phyloP scores from a whole-genome alignment of 2,797 vertebrate species.

The Adrianichthys oophorus region DNA sequence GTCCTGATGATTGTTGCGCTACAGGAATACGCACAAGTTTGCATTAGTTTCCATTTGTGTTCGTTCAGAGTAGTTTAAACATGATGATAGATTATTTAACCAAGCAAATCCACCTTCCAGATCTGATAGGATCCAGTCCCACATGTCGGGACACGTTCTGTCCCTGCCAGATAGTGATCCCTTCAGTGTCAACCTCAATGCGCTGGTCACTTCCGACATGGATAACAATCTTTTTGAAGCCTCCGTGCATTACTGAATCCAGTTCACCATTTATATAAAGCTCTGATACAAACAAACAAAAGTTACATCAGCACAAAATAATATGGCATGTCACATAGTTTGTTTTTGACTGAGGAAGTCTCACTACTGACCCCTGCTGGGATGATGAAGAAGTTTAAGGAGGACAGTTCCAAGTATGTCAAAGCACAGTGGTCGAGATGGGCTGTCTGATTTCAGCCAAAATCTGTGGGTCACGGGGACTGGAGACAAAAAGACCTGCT shows the following conservation, averaged over 20 bases:
- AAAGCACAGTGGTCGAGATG: constrained; percentile 64
- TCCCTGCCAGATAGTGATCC: constrained; percentile 34
- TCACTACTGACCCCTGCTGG: constrained; percentile 57
- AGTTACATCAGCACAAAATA: background rate
- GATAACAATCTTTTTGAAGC: constrained; percentile 64
- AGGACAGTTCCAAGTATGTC: constrained; percentile 27
- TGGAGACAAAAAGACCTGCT: constrained; percentile 15
- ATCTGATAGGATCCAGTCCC: constrained; percentile 3
- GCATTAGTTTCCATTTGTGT: background rate
- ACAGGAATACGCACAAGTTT: background rate
- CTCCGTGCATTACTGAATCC: constrained; percentile 4
- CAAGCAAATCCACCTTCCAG: constrained; percentile 53
- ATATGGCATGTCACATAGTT: background rate
- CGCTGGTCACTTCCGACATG: constrained; percentile 23
- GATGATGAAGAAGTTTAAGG: constrained; percentile 64
- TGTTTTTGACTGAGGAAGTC: too few relatives aligned
- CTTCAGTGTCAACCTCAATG: constrained; percentile 33
- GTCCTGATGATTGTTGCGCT: constrained; percentile 7
- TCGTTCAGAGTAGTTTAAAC: background rate
- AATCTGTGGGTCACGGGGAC: constrained; percentile 42
- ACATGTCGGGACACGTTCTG: background rate
- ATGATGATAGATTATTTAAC: background rate
- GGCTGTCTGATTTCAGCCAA: constrained; percentile 49
- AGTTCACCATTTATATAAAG: constrained; percentile 70
- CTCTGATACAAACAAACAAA: constrained; percentile 40